Evolutionary conservation across 1,140 invertebrate species (phyloP).

Genomic region (Bombyx mandarina): DNA sequence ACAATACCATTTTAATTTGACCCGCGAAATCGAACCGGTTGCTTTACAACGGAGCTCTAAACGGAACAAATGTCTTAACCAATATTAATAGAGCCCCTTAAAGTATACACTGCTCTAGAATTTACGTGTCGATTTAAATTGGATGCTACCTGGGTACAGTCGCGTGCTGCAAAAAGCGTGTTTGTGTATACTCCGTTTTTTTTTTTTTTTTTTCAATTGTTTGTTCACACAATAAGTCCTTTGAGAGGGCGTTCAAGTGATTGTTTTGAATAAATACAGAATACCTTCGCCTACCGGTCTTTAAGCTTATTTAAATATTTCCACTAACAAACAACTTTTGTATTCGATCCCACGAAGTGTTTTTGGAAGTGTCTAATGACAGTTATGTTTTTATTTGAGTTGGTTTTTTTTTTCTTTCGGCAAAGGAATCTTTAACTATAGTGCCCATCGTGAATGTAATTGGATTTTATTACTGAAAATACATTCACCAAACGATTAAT

Average conservation of each 20-base stretch:
- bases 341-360: too few species aligned
- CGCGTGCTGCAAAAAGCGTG: slow-evolving; percentile 2
- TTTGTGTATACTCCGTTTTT: neutral
- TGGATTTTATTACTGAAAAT: too few species aligned
- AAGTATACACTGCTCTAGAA: neutral
- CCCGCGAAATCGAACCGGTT: neutral
- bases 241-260: slow-evolving; percentile 1
- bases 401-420: neutral
- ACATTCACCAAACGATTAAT: too few species aligned
- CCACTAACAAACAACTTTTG: too few species aligned
- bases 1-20: neutral
- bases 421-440: neutral
- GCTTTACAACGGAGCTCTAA: neutral
- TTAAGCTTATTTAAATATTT: neutral
- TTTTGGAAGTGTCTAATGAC: too few species aligned
- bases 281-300: slow-evolving; percentile 4
- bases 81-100: neutral
- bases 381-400: neutral
- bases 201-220: slow-evolving; percentile 6
- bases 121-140: neutral
- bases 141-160: neutral
- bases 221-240: slow-evolving; percentile 2
- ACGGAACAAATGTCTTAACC: neutral
- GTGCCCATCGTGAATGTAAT: too few species aligned
- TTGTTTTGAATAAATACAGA: slow-evolving; percentile 6